Percentiles rank a stretch among this genome's conserved stretches.
phyloP scores from a whole-genome alignment of 2,797 vertebrate genomes.

The Natrix natrix region DNA sequence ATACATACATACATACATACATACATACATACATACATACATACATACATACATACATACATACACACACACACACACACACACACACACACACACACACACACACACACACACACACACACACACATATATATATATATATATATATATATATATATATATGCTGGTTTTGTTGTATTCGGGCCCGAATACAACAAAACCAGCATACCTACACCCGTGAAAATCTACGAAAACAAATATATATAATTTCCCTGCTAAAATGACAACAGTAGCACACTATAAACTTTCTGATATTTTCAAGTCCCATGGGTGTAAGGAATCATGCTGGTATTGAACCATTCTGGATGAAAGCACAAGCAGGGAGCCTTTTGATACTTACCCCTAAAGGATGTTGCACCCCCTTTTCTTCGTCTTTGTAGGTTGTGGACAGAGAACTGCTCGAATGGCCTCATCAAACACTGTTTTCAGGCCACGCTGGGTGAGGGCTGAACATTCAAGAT shows the following conservation, averaged over 20 bases:
- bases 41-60: too few relatives aligned
- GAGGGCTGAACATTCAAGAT: slow-evolving; percentile 89
- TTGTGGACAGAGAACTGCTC: slow-evolving; percentile 89
- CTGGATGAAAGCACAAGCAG: background rate
- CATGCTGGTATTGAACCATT: background rate
- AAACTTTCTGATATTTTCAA: background rate
- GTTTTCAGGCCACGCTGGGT: slow-evolving; percentile 91
- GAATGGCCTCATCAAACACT: slow-evolving; percentile 90
- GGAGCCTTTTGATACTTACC: slow-evolving; percentile 52
- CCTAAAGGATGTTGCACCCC: slow-evolving; percentile 79
- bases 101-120: too few relatives aligned
- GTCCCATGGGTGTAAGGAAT: background rate
- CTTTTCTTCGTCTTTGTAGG: slow-evolving; percentile 82
- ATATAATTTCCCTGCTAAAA: slow-evolving; percentile 11
- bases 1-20: too few relatives aligned
- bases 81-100: too few relatives aligned
- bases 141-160: too few relatives aligned
- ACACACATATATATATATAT: too few relatives aligned
- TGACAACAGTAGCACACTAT: background rate
- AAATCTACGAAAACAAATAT: too few relatives aligned
- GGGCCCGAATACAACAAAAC: too few relatives aligned
- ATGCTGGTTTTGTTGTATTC: too few relatives aligned
- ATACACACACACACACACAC: too few relatives aligned
- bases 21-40: too few relatives aligned
- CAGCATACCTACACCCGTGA: too few relatives aligned